Evolutionary conservation across 1,140 invertebrate species (phyloP).

Genomic region (Teleopsis dalmanni): DNA sequence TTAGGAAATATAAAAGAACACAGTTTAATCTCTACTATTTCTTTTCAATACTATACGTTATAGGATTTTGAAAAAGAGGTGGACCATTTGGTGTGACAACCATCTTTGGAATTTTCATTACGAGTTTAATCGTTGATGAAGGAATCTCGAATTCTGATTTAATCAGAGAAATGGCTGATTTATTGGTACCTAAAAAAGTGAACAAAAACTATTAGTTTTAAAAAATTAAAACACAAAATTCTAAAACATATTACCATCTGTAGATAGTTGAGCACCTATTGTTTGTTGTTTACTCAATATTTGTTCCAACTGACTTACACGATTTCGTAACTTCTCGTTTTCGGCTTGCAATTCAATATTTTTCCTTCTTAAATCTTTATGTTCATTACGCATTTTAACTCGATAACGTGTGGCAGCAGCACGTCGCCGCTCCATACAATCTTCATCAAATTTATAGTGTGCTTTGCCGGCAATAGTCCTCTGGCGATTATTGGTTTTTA

Average conservation of each 20-base stretch:
- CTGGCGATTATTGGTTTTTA: neutral
- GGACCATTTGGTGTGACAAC: constrained; percentile 19
- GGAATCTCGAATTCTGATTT: constrained; percentile 27
- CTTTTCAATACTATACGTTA: constrained; percentile 15
- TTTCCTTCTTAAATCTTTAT: constrained; percentile 51
- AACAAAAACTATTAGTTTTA: neutral
- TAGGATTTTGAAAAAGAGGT: constrained; percentile 7
- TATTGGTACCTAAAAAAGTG: neutral
- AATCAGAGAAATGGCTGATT: neutral
- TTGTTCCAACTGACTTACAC: constrained; percentile 54
- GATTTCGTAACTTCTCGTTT: constrained; percentile 51
- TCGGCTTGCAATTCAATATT: constrained; percentile 33
- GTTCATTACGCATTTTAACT: constrained; percentile 64
- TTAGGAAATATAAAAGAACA: too few species aligned
- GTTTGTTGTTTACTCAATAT: constrained; percentile 33
- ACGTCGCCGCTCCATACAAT: constrained; percentile 61
- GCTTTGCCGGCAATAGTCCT: neutral
- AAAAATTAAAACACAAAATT: neutral
- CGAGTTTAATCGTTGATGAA: constrained; percentile 32
- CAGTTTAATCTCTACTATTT: constrained; percentile 7
- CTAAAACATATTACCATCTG: neutral
- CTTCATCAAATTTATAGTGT: constrained; percentile 29
- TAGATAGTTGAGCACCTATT: neutral
- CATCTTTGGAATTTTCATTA: constrained; percentile 39
- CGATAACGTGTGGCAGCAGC: constrained; percentile 67